Evolutionary conservation across 1,140 invertebrate genomes (phyloP), one percentile per base, ranked within the genome.

Genomic region (Platorchestia sp.): DNA sequence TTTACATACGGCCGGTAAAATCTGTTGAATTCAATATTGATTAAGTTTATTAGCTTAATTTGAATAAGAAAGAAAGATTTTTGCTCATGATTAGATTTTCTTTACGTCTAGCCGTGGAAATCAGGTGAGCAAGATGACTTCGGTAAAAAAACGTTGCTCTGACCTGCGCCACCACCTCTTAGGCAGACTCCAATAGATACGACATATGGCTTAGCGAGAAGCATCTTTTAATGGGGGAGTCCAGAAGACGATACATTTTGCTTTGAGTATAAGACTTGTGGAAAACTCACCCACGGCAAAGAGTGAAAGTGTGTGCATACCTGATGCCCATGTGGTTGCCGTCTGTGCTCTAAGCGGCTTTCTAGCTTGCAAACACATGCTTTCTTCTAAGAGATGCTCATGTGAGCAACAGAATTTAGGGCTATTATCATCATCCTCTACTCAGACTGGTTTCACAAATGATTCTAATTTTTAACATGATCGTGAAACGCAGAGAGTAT

Each of bases 301-400:
- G 59, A 75, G 59, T 75, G 59, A 75, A 75, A 75, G 59, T 75
- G 3, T 3, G 59, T 19, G 59, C 59, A 75, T 75, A 75, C 59
- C 59, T 75, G 59, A 75, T 75, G 59, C 59, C 59, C 59, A 75
- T 75, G 59, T 75, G 59, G 47, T 51, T 51, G 47, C 47, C 47
- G 6, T 51, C 47, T 51, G 47, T 51, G 47, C 47, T 19, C 47
- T 51, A 10, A 51, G 59, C 59, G 59, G 59, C 59, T 75, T 75
- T 75, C 59, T 75, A 75, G 59, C 59, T 75, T 75, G 59, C 59
- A 75, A 75, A 75, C 59, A 75, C 59, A 75, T 75, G 59, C 59
- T 36, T 75, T 75, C 59, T 75, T 75, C 27, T 36, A 27, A 75
- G 59, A 75, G 10, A 36, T 75, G 27, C 27, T 75, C 59, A 75